These are phyloP conservation scores for Corythornis leucogaster DNA, from an alignment of 2,797 vertebrate genomes.

Conservation along the genomic window DNA sequence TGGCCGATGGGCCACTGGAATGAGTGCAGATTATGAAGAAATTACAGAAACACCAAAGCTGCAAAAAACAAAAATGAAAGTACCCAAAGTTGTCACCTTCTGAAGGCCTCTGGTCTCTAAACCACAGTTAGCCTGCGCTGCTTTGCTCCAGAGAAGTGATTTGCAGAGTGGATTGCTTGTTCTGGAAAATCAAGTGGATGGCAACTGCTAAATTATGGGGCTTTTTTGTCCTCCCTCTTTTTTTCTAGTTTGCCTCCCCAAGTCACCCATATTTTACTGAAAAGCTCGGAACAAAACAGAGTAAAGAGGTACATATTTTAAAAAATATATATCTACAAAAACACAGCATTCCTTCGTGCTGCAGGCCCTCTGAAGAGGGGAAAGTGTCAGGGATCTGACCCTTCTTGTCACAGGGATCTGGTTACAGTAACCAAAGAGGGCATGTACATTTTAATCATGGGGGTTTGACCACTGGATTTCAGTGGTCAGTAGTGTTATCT, in stretches of 20 bases:
- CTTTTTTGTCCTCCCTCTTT: background rate
- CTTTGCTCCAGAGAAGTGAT: background rate
- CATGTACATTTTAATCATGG: background rate
- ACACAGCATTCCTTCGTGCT: background rate
- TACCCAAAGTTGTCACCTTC: constrained; percentile 87
- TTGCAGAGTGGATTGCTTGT: background rate
- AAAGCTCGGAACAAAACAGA: background rate
- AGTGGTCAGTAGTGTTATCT: background rate
- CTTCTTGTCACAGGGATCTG: background rate
- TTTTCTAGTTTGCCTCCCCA: background rate
- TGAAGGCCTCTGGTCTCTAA: constrained; percentile 60
- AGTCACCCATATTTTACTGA: background rate
- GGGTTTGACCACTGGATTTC: background rate
- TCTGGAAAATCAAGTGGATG: background rate
- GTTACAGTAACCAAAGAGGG: background rate
- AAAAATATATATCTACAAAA: background rate
- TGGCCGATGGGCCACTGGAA: constrained; percentile 87
- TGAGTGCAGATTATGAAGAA: constrained; percentile 94
- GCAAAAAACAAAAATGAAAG: constrained; percentile 77
- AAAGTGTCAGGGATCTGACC: too few relatives aligned
- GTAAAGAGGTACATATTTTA: background rate
- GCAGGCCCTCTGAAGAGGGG: background rate
- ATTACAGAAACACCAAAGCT: constrained; percentile 72
- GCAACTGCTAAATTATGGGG: background rate
- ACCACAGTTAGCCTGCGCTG: background rate